Conservation (phyloP, 2,797 vertebrate species). For the Philypnodon macrostomus region DNA sequence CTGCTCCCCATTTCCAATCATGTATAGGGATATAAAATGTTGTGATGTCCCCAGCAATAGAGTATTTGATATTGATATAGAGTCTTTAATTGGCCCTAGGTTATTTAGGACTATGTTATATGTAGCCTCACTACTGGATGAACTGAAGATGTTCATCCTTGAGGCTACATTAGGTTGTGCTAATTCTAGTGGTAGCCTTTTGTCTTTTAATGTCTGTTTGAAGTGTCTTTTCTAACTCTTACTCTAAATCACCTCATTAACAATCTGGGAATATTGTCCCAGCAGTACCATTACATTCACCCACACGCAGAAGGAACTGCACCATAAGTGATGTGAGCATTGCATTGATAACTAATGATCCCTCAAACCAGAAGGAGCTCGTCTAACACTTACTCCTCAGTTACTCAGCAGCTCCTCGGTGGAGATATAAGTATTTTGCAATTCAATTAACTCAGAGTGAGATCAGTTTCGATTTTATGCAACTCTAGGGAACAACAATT, state of each 20-base stretch:
- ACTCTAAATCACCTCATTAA: conserved; percentile 2
- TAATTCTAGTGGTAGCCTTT: background rate
- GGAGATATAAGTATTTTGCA: conserved; percentile 44
- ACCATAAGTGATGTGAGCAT: background rate
- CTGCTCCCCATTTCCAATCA: too few relatives aligned
- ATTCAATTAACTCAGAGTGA: conserved; percentile 55
- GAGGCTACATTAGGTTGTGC: conserved; percentile 1
- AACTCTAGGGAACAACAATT: conserved; percentile 51
- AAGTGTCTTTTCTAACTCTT: conserved; percentile 18
- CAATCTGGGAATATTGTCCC: conserved; percentile 2
- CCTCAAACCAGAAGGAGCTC: conserved; percentile 14
- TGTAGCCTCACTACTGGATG: background rate
- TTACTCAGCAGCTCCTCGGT: too few relatives aligned
- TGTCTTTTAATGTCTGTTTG: background rate
- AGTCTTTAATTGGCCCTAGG: background rate
- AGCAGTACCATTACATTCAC: conserved; percentile 4
- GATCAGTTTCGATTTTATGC: conserved; percentile 54
- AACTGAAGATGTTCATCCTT: background rate
- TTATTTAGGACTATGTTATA: background rate
- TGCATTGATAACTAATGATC: conserved; percentile 7
- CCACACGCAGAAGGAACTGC: background rate
- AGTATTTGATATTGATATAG: background rate
- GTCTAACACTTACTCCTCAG: conserved; percentile 27
- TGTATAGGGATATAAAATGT: too few relatives aligned
- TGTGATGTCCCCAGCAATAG: too few relatives aligned